Conservation (phyloP, 2,113 vertebrate genomes). For the Aegithalos caudatus region DNA sequence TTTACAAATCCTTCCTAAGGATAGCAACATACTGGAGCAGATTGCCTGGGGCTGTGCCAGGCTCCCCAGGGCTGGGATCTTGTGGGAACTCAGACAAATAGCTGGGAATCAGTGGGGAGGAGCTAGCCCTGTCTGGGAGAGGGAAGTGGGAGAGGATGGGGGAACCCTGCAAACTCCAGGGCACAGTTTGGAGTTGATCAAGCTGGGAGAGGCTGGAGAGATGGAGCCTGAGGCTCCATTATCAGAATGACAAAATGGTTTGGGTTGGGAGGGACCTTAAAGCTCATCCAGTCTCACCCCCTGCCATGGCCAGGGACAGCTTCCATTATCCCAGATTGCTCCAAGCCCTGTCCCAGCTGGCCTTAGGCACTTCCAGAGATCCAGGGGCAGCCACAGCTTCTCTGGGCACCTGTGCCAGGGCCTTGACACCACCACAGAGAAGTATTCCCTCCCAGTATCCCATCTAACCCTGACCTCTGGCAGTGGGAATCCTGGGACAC, state of each 20-base stretch:
- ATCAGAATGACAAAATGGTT: not conserved
- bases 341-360: rapidly evolving
- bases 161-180: rapidly evolving
- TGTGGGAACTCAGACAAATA: not conserved
- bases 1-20: slow-evolving; percentile 57
- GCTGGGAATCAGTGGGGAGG: not conserved
- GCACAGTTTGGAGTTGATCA: rapidly evolving
- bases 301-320: not conserved
- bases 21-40: slow-evolving; percentile 23
- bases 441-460: not conserved
- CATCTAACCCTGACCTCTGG: not conserved
- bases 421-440: rapidly evolving
- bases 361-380: not conserved
- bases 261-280: not conserved
- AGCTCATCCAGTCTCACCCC: not conserved
- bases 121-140: not conserved
- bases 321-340: rapidly evolving
- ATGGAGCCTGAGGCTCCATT: not conserved
- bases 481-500: not conserved
- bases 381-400: not conserved
- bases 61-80: not conserved
- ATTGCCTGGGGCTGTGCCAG: slow-evolving; percentile 49
- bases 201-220: not conserved
- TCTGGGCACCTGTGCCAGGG: not conserved
- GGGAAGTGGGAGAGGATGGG: not conserved